Percentiles rank a stretch among this genome's conserved stretches.
Conservation (phyloP, 2,113 vertebrate species). For the Anser brachyrhynchus region DNA sequence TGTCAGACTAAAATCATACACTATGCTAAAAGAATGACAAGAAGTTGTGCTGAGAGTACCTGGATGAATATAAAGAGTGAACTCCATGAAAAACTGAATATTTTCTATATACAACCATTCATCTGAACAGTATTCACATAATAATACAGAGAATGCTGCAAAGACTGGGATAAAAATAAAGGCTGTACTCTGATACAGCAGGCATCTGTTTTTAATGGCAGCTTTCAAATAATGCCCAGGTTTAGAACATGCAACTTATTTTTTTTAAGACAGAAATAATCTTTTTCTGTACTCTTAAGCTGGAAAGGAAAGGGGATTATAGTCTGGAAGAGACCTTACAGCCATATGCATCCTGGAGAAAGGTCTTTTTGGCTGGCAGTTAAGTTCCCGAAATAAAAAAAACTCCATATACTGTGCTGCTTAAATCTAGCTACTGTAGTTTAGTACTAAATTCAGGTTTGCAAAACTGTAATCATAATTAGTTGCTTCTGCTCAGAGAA, state of each 20-base stretch:
- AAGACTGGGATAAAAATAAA: neutral
- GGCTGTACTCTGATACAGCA: neutral
- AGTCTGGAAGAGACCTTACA: neutral
- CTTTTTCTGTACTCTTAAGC: neutral
- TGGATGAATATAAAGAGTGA: neutral
- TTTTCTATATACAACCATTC: neutral
- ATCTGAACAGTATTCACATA: neutral
- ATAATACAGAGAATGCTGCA: neutral
- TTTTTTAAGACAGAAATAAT: neutral
- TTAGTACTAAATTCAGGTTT: neutral
- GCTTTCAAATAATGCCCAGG: neutral
- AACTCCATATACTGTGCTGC: neutral
- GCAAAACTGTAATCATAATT: neutral
- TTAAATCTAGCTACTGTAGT: neutral
- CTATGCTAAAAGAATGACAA: neutral
- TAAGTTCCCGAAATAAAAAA: neutral
- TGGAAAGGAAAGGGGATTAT: neutral
- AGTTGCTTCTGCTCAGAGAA: constrained; percentile 1
- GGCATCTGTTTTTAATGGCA: neutral
- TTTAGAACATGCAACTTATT: neutral
- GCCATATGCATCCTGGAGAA: neutral
- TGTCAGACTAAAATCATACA: neutral
- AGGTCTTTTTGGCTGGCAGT: neutral
- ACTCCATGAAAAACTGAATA: neutral
- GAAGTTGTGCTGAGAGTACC: neutral